These are phyloP conservation scores for Philotrypesis tridentata DNA, from an alignment of 1,140 invertebrate species.

Conservation along the genomic window DNA sequence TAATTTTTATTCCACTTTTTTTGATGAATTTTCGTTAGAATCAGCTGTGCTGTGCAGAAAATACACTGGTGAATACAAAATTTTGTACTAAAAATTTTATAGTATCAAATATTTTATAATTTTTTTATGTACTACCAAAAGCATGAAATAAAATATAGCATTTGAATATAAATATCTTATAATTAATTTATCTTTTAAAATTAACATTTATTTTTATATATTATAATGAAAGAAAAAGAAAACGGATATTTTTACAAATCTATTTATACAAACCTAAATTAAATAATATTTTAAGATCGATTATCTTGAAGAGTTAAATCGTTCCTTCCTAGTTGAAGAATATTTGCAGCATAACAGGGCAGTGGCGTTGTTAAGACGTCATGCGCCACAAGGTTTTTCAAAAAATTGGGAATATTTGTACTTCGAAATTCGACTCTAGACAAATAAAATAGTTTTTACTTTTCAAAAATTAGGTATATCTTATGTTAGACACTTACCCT, in stretches of 20 bases:
- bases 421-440: slow-evolving; percentile 63
- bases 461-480: slow-evolving; percentile 4
- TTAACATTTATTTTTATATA: neutral
- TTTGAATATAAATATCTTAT: neutral
- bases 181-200: neutral
- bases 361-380: slow-evolving; percentile 55
- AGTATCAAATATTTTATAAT: neutral
- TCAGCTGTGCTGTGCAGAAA: neutral
- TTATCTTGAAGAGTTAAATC: slow-evolving; percentile 40
- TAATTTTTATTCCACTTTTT: neutral
- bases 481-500: slow-evolving; percentile 50
- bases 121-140: neutral
- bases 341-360: slow-evolving; percentile 60
- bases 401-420: slow-evolving; percentile 53
- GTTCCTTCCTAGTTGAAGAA: slow-evolving; percentile 58
- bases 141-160: neutral
- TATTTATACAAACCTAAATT: neutral
- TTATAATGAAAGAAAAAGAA: too few relatives aligned
- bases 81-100: neutral
- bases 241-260: too few relatives aligned
- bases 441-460: slow-evolving; percentile 32
- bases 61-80: too few relatives aligned
- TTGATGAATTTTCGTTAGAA: neutral
- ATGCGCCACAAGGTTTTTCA: slow-evolving; percentile 56
- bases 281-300: neutral